Base-by-base conservation (phyloP, 1,140 invertebrate species). In the Carposina sasakii region DNA sequence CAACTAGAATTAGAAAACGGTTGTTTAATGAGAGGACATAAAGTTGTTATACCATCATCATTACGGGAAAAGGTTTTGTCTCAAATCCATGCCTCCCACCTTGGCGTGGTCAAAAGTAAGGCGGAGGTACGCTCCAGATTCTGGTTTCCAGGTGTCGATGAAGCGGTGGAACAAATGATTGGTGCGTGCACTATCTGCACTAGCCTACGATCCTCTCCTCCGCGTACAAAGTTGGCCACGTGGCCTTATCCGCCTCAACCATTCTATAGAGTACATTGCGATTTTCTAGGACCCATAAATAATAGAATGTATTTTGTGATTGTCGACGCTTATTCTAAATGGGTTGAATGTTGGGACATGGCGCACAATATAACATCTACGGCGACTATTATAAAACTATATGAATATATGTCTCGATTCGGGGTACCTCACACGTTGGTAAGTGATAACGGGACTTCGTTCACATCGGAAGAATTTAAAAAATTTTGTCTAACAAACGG, bases 401-500 rank as follows among this genome's bases (percentile, higher is more conserved):
- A 33, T 36, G 44, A 54, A 10, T 13, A 54, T 24, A 62, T 67
- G 54, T 45, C 52, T 12, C 37, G 45, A 12, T 59, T 63, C 48
- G 69, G 67, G 8, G 22, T 70, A 30, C 54, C 54, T 1, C 23
- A 51, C 19, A 39, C 40, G 12, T 23, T 74, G 10, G 57, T 71
- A 16, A 48, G 57, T 8, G 67, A 72, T 50, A 72, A 75, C 50
- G 69, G 67, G 10, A 36, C 57, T 17, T 61, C 54, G 23, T 71
- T 71, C 50, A 45, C 39, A 10, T 61, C 48, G 8, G 15, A 6
- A 26, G 54, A 63, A 31, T 65, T 68, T 48, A 26, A 52, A 31
- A 16, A 52, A 12, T 73, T 62, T 48, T 59, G 47, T 12, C 50
- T 48, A 36, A n/a, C 40, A 20, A 59, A 62, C 54, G 52, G 52